Conservation (phyloP, 2,888 invertebrate species). For the Drosophila macrospina region DNA sequence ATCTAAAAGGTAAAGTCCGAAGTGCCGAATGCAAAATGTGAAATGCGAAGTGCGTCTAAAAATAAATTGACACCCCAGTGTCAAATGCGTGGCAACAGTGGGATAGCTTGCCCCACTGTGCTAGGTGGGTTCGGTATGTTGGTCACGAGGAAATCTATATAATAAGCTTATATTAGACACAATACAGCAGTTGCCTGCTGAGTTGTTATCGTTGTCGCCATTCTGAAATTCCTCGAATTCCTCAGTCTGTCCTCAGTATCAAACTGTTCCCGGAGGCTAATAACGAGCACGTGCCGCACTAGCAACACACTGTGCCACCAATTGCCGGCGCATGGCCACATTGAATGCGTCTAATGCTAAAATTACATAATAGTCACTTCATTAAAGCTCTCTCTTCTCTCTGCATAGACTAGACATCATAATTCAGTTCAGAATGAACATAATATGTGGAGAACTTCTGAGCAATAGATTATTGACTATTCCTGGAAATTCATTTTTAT, state of each 20-base stretch:
- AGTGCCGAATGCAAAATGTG: neutral
- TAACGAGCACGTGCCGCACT: constrained; percentile 61
- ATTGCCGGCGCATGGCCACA: constrained; percentile 34
- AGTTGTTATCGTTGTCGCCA: constrained; percentile 1
- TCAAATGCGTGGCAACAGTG: neutral
- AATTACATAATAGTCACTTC: constrained; percentile 31
- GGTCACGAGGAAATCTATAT: constrained; percentile 3
- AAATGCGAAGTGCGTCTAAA: constrained; percentile 17
- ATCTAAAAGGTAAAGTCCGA: constrained; percentile 30
- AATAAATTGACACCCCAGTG: constrained; percentile 17
- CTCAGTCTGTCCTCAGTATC: constrained; percentile 1
- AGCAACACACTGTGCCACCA: constrained; percentile 13
- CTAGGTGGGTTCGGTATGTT: neutral
- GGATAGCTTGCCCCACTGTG: constrained; percentile 6
- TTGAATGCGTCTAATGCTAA: constrained; percentile 14
- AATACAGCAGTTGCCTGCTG: constrained; percentile 4
- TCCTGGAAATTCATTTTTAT: too few relatives aligned
- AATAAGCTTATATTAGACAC: constrained; percentile 16
- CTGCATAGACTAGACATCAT: neutral
- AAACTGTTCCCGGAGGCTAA: constrained; percentile 24
- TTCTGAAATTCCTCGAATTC: constrained; percentile 1
- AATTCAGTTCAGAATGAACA: neutral
- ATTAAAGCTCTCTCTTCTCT: constrained; percentile 13
- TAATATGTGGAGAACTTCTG: too few relatives aligned
- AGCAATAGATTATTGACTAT: too few relatives aligned